phyloP scores from a whole-genome alignment of 2,888 invertebrate species.

The Catocala fraxini region DNA sequence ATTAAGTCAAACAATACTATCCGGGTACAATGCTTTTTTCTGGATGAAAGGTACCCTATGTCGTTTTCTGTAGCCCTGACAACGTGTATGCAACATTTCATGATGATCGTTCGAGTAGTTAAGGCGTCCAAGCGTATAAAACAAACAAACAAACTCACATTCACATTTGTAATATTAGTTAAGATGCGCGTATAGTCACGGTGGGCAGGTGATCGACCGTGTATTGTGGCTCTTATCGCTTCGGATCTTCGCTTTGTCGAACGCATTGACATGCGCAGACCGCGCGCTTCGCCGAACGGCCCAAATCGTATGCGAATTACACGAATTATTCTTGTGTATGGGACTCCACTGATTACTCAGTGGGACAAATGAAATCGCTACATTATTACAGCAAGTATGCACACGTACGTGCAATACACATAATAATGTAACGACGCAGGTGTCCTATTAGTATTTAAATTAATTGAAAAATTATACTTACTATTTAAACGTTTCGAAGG shows the following conservation, averaged over 20 bases:
- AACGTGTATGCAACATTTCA: no score
- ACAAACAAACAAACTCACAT: no score
- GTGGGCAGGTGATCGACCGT: conserved; percentile 77
- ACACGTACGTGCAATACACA: conserved; percentile 5
- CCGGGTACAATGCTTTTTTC: not conserved
- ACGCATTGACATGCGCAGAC: conserved; percentile 77
- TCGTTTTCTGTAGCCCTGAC: no score
- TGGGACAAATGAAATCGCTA: conserved; percentile 44
- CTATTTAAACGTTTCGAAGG: no score
- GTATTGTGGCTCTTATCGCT: conserved; percentile 79
- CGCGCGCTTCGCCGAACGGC: conserved; percentile 75
- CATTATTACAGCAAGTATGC: conserved; percentile 32
- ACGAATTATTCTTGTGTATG: conserved; percentile 65
- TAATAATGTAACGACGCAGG: conserved; percentile 25
- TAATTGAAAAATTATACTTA: conserved; percentile 1
- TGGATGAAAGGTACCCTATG: no score
- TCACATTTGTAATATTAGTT: not conserved
- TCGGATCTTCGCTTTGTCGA: conserved; percentile 81
- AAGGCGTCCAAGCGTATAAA: no score
- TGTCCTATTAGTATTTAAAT: conserved; percentile 22
- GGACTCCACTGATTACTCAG: conserved; percentile 68
- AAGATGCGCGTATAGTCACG: conserved; percentile 37
- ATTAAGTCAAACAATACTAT: no score
- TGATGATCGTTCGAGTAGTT: no score
- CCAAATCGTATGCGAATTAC: conserved; percentile 77